Base-by-base conservation (phyloP, 1,140 invertebrate genomes). In the Drosophila virilis region DNA sequence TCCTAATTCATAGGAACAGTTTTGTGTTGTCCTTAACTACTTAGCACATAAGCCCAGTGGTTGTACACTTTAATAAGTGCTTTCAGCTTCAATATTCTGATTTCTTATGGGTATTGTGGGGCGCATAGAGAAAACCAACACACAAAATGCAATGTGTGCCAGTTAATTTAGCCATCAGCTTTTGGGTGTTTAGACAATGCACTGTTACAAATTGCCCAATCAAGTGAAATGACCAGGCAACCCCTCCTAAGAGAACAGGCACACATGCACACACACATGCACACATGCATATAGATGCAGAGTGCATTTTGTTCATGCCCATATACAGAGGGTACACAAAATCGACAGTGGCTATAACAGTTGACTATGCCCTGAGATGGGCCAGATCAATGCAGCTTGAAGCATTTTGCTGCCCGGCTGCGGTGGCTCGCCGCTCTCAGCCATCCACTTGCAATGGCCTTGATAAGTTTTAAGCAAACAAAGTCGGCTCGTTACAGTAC, bases 401-500 rank as follows among this genome's bases (percentile, higher is more conserved):
- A 57, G 66, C 81, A 64, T 77, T 80, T 81, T 61, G 60, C 62
- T 38, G 51, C 43, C 62, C 77, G 81, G 74, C 86, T 84, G 67
- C 78, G 59, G 69, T 67, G 59, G 61, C 46, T 32, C 8, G 38
- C 50, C 32, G 57, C 57, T 61, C 42, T 22, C 51, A 45, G 46
- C 32, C 46, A 77, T 45, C 46, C 57, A 54, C 79, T 73, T 71
- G 70, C 78, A 80, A 69, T 78, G 77, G 75, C 79, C 82, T 82
- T 85, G 79, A 83, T 86, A 88, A 86, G 82, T 86, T 86, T 88
- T 83, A 74, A 75, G 83, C 82, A 86, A 86, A 86, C 82, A 86
- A 79, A 86, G 61, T 74, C 72, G 57, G 60, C 71, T 78, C 72
- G 82, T 86, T 86, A 88, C 78, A 78, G 75, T 70, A 78, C 83